Base-by-base conservation (phyloP, 2,797 vertebrate species). In the Neolamprologus multifasciatus region DNA sequence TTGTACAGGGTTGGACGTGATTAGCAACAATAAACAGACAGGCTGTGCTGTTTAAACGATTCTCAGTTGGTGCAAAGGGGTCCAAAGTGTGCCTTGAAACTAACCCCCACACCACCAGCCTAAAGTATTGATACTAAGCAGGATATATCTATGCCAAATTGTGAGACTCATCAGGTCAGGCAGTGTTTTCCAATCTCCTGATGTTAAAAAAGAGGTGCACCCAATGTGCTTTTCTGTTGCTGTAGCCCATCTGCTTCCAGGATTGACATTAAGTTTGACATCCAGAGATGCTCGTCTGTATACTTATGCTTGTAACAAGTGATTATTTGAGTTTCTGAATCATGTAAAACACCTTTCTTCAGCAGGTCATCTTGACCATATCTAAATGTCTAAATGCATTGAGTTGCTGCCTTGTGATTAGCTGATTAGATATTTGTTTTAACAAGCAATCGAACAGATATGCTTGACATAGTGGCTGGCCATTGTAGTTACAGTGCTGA, bases 401-500 rank as follows among this genome's bases (percentile, higher is more conserved):
- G 40, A 45, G 40, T 45, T 74, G 14, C 40, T 48, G 23, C 16
- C 40, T 48, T 29, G 69, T 12, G 9, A 74, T 48, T 74, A 2
- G 16, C 40, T 74, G 40, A 3, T 29, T 5, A 48, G 40, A 74
- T 48, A 74, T 74, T 48, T 48, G 40, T 45, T 43, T 45, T 17
- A 71, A 71, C 21, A 45, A 71, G 67, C 21, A 71, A 45, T 43
- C 14, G 9, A 45, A 17, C 14, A 71, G 67, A 40, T 71, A 26
- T 7, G 4, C 40, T 26, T 71, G 40, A 45, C 6, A 71, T 1
- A 71, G 21, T 45, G 6, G 14, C 9, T 23, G 8, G 64, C 1
- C 0, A 71, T 43, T 71, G 38, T 88, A 89, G 90, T 93, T 80
- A 91, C 79, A 84, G 84, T n/a, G 88, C 89, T 87, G 83, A 80